These are phyloP conservation scores for Polypedilum pembai DNA, from an alignment of 1,140 invertebrate genomes.

Conservation along the genomic window DNA sequence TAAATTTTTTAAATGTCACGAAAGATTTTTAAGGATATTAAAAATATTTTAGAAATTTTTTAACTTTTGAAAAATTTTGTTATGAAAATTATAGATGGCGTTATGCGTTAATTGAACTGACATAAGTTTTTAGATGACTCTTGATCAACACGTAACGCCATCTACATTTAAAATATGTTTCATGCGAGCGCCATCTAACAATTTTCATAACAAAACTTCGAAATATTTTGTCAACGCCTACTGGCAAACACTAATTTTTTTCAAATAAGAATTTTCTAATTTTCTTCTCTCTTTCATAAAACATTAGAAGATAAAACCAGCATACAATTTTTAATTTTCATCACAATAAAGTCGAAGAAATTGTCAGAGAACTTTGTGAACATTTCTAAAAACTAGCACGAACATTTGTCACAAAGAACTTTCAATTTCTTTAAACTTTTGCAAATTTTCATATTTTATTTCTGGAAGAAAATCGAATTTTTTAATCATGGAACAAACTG, in stretches of 20 bases:
- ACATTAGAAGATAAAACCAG: neutral
- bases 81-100: no score
- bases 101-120: no score
- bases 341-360: neutral
- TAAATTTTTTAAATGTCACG: slow-evolving; percentile 19
- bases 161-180: no score
- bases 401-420: neutral
- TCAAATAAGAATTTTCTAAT: no score
- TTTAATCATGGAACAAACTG: slow-evolving; percentile 9
- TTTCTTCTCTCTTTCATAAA: no score
- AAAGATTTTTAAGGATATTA: slow-evolving; percentile 5
- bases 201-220: no score
- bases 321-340: neutral
- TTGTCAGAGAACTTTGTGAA: neutral
- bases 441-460: neutral
- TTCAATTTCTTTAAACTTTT: neutral
- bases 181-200: no score
- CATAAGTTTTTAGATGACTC: no score
- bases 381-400: neutral
- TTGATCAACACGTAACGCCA: no score
- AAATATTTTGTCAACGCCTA: no score
- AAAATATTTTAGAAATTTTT: slow-evolving; percentile 14
- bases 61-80: no score
- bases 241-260: no score
- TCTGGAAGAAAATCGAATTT: neutral